phyloP scores from a whole-genome alignment of 2,113 vertebrate species.

The Myiopsitta monachus region DNA sequence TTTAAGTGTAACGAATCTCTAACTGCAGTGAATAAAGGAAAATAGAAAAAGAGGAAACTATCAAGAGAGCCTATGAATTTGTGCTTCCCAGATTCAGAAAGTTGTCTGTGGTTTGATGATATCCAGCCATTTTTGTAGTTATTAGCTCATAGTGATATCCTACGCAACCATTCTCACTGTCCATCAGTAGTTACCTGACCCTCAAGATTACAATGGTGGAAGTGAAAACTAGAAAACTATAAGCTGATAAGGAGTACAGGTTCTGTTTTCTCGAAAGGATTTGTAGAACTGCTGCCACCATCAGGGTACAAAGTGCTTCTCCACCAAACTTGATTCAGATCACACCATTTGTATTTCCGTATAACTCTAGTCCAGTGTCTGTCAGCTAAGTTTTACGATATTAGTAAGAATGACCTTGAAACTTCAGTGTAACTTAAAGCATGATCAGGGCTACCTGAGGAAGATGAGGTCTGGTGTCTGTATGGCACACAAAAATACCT shows the following conservation, averaged over 20 bases:
- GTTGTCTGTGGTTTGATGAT: slow-evolving; percentile 2
- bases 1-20: slow-evolving; percentile 36
- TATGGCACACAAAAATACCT: not conserved
- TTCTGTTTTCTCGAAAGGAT: not conserved
- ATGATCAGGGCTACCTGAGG: not conserved
- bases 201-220: not conserved
- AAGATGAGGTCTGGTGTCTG: not conserved
- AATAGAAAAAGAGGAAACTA: not conserved
- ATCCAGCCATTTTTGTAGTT: not conserved
- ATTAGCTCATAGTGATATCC: not conserved
- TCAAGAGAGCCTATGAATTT: not conserved
- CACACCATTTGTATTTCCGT: not conserved
- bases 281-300: not conserved
- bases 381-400: not conserved
- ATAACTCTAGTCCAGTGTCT: not conserved
- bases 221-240: not conserved
- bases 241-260: not conserved
- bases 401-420: not conserved
- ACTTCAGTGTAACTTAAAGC: not conserved
- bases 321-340: not conserved
- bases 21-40: not conserved
- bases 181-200: not conserved
- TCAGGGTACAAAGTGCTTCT: not conserved
- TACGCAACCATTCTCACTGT: not conserved
- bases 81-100: not conserved